Base-by-base conservation (phyloP, 2,113 vertebrate genomes). In the Symphodus melops region DNA sequence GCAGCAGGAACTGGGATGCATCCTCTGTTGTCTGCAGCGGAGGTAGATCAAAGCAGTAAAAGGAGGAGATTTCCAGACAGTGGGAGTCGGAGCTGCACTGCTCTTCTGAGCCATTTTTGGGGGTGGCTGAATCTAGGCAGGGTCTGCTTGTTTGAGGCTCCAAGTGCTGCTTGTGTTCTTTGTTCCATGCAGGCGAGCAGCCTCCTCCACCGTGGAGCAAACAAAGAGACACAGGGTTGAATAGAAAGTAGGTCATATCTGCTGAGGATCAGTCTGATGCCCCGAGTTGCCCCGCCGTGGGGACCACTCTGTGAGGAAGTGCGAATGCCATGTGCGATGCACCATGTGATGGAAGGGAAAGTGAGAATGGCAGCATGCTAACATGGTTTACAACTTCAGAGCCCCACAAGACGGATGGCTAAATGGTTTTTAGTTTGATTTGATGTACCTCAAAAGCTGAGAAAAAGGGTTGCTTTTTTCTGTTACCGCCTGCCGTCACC, bases 171-270 rank as follows among this genome's bases (percentile, higher is more conserved):
- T 81, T 82, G 72, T 58, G 75, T 19, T 75, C 88, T 92, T 91
- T 92, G 88, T 91, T 89, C 75, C 72, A 42, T 59, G 25, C 2
- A 11, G 68, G 68, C 84, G 68, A 61, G 82, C 70, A 71, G 69
- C 84, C 82, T 87, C 83, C 68, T 84, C 80, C 76, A 57, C 77
- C 75, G 2, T 20, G 62, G 82, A 75, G 81, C 1, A 58, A 89
- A 92, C 93, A 94, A 94, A 94, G 90, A 72, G 80, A 85, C 76
- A 75, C 61, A 3, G 79, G 82, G 68, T 71, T 92, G 87, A 90
- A 87, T 87, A 77, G 89, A 93, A 94, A 93, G 56, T 94, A 92
- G 93, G 94, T 94, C 93, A 93, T 85, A 86, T 89, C 84, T 83
- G 86, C 44, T 5, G 81, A 83, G 87, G 86, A 88, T 91, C 86